phyloP scores from a whole-genome alignment of 2,888 invertebrate species.

The Nycteola revayana region DNA sequence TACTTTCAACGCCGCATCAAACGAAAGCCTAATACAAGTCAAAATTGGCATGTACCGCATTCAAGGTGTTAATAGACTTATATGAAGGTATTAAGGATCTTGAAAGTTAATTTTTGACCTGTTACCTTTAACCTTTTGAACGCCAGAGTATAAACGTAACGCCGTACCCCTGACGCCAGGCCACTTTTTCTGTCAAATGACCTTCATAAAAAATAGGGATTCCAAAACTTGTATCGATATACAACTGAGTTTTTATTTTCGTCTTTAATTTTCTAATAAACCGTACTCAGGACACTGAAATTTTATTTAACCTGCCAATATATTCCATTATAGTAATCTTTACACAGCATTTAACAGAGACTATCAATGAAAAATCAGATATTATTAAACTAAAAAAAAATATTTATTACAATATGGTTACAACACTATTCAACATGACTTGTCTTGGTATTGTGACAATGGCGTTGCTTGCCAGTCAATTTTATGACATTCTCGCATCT shows the following conservation, averaged over 20 bases:
- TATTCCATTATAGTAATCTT: slow-evolving; percentile 5
- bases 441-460: slow-evolving; percentile 1
- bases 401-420: slow-evolving; percentile 4
- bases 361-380: slow-evolving; percentile 3
- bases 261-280: slow-evolving; percentile 6
- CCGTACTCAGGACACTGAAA: slow-evolving; percentile 3
- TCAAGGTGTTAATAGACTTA: slow-evolving; percentile 4
- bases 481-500: slow-evolving; percentile 3
- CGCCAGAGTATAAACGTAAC: slow-evolving; percentile 1
- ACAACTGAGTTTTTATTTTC: slow-evolving; percentile 6
- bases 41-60: slow-evolving; percentile 4
- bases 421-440: slow-evolving; percentile 3
- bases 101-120: too few species aligned
- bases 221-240: slow-evolving; percentile 6
- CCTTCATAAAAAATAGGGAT: slow-evolving; percentile 5
- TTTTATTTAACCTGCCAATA: slow-evolving; percentile 5
- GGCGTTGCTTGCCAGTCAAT: slow-evolving; percentile 1
- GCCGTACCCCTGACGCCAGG: slow-evolving; percentile 2
- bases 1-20: slow-evolving; percentile 4
- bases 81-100: too few species aligned
- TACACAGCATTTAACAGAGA: slow-evolving; percentile 4
- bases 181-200: slow-evolving; percentile 2
- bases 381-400: slow-evolving; percentile 4
- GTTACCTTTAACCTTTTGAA: slow-evolving; percentile 1
- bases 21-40: slow-evolving; percentile 3